phyloP scores from a whole-genome alignment of 1,140 invertebrate genomes.

The Homarus americanus region DNA sequence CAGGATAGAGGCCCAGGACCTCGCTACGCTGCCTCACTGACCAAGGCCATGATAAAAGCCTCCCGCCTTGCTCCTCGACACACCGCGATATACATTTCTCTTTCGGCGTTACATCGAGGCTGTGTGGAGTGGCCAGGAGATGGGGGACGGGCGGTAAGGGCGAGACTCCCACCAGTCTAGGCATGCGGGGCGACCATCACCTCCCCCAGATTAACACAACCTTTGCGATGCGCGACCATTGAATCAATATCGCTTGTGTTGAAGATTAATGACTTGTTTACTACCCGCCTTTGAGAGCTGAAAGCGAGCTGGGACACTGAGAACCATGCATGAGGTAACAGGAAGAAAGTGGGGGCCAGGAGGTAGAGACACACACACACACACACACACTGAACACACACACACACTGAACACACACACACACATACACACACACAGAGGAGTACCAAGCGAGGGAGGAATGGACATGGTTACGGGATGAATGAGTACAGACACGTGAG shows the following conservation, averaged over 20 bases:
- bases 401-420: too few relatives aligned
- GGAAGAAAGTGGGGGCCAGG: not conserved
- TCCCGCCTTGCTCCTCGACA: not conserved
- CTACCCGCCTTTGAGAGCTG: conserved; percentile 43
- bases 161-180: not conserved
- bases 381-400: too few relatives aligned
- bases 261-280: conserved; percentile 66
- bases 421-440: too few relatives aligned
- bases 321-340: conserved; percentile 45
- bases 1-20: too few relatives aligned
- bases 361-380: too few relatives aligned
- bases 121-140: not conserved
- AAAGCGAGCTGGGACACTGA: conserved; percentile 48
- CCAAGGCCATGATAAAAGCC: too few relatives aligned
- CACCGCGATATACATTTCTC: not conserved
- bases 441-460: too few relatives aligned
- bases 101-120: not conserved
- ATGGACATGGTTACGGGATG: too few relatives aligned
- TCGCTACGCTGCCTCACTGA: too few relatives aligned
- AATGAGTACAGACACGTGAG: too few relatives aligned
- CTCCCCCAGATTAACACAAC: conserved; percentile 40
- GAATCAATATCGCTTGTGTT: conserved; percentile 60
- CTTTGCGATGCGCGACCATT: conserved; percentile 45
- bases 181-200: not conserved
- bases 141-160: not conserved